A percentile compares a stretch with the other conserved stretches of the same genome.
Evolutionary conservation across 2,888 invertebrate genomes (phyloP).

Genomic region (Diarsia rubi): DNA sequence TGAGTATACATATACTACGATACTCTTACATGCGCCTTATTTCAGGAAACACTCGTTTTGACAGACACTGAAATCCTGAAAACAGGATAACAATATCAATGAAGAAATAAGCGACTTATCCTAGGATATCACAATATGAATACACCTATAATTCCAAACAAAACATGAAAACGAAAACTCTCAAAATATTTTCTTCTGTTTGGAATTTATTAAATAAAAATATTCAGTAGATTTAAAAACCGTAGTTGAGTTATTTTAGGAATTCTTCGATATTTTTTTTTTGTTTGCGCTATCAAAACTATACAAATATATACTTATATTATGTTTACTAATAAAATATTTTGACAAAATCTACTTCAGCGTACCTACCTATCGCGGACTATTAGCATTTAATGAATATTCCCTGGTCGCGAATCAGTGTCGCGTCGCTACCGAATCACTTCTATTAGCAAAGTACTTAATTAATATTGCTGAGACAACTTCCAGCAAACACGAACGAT

Average conservation of each 20-base stretch:
- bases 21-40: background rate
- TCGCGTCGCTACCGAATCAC: conserved; percentile 7
- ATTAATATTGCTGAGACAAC: conserved; percentile 46
- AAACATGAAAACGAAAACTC: background rate
- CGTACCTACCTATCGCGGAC: background rate
- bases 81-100: background rate
- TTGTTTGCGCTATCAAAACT: conserved; percentile 1
- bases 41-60: background rate
- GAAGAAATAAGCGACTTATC: background rate
- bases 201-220: background rate
- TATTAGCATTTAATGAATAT: conserved; percentile 52
- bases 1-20: conserved; percentile 74
- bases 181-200: background rate
- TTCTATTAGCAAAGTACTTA: conserved; percentile 23
- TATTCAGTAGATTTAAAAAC: background rate
- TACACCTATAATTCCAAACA: background rate
- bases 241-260: background rate
- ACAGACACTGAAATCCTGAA: background rate
- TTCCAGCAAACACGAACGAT: conserved; percentile 2
- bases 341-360: conserved; percentile 29
- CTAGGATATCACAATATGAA: background rate
- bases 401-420: conserved; percentile 35
- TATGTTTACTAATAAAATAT: conserved; percentile 11
- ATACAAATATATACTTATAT: no score
- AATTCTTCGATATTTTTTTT: background rate